phyloP scores from a whole-genome alignment of 2,113 vertebrate species.

The Burhinus oedicnemus region DNA sequence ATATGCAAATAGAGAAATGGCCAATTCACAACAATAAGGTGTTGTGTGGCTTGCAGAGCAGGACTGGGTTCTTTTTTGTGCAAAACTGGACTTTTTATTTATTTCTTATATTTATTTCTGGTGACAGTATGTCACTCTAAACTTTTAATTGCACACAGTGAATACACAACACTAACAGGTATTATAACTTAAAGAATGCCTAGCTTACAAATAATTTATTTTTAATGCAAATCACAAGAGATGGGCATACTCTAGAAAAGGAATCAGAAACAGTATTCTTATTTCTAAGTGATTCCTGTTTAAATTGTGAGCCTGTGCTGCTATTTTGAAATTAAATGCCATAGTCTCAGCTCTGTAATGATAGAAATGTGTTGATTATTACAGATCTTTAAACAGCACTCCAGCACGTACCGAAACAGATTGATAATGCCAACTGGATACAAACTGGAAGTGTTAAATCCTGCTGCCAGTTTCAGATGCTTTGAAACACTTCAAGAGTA shows the following conservation, averaged over 20 bases:
- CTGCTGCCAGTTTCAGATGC: constrained; percentile 15
- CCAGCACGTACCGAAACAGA: constrained; percentile 6
- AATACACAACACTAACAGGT: background rate
- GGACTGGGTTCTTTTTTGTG: background rate
- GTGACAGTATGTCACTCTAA: background rate
- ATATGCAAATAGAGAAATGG: background rate
- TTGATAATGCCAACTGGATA: constrained; percentile 17
- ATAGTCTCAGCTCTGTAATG: background rate
- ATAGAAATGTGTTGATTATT: constrained; percentile 27
- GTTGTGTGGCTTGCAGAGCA: background rate
- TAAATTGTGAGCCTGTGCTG: background rate
- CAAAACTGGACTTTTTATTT: background rate
- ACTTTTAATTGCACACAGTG: background rate
- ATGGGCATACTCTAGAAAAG: background rate
- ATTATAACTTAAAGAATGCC: background rate
- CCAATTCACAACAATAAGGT: background rate
- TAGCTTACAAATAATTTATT: background rate
- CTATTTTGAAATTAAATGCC: constrained; percentile 4
- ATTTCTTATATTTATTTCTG: background rate
- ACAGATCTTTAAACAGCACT: constrained; percentile 26
- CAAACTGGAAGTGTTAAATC: constrained; percentile 20
- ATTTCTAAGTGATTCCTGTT: background rate
- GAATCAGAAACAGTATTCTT: background rate
- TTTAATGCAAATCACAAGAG: background rate
- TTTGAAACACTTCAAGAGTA: background rate